These are phyloP conservation scores for Tachina lurida DNA, from an alignment of 2,888 invertebrate genomes.

Conservation along the genomic window DNA sequence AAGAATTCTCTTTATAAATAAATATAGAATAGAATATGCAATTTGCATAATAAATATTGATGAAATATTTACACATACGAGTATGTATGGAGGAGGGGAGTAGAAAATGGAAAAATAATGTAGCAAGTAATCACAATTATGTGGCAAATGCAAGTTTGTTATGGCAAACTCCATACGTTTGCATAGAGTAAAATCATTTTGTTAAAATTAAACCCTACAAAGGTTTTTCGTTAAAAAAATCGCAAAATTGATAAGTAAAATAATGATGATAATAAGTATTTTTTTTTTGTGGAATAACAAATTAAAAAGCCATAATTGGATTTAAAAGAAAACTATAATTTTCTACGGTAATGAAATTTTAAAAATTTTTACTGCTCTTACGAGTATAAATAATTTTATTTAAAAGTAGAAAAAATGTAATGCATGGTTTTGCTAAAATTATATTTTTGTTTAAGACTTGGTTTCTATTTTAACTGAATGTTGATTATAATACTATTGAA, in stretches of 20 bases:
- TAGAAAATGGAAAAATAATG: constrained; percentile 29
- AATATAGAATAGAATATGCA: constrained; percentile 70
- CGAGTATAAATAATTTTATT: no score
- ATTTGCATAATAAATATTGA: constrained; percentile 74
- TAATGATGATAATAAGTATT: constrained; percentile 12
- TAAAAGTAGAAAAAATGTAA: no score
- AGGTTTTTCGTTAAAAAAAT: constrained; percentile 10
- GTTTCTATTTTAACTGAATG: no score
- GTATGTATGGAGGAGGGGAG: background rate
- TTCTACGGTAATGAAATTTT: background rate
- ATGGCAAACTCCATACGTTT: background rate
- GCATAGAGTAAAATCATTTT: background rate
- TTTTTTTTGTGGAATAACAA: constrained; percentile 27
- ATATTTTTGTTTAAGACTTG: no score
- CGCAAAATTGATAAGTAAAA: constrained; percentile 8
- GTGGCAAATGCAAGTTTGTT: constrained; percentile 32
- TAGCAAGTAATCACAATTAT: constrained; percentile 45
- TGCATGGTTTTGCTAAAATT: no score
- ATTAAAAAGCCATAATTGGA: constrained; percentile 31
- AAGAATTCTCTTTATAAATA: constrained; percentile 33
- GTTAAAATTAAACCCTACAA: background rate
- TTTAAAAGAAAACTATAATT: constrained; percentile 29
- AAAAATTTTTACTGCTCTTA: background rate
- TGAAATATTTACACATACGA: constrained; percentile 62
- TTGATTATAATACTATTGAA: background rate